phyloP scores from a whole-genome alignment of 2,797 vertebrate species.

The Centroberyx gerrardi region DNA sequence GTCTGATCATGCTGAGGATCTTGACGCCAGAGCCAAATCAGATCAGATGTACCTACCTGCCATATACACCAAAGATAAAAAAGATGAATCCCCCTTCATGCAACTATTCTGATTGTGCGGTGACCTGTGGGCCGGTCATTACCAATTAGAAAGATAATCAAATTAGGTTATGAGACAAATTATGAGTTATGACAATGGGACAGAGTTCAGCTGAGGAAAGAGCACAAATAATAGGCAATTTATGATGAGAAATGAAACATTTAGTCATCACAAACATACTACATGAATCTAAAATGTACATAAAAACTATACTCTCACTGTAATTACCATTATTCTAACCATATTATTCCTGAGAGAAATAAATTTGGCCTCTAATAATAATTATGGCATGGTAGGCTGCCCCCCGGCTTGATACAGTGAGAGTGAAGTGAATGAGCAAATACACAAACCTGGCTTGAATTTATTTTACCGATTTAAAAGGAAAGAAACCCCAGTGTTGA shows the following conservation, averaged over 20 bases:
- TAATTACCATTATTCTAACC: not conserved
- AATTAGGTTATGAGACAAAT: conserved; percentile 47
- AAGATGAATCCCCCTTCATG: not conserved
- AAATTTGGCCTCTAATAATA: not conserved
- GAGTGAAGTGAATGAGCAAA: not conserved
- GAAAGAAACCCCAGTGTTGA: not conserved
- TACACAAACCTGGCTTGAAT: not conserved
- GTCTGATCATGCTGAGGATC: conserved; percentile 19
- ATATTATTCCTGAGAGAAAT: not conserved
- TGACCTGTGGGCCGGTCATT: conserved; percentile 30
- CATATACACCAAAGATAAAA: conserved; percentile 15
- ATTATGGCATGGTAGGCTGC: no score
- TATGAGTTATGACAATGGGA: conserved; percentile 37
- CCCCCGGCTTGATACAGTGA: not conserved
- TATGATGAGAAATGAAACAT: conserved; percentile 2
- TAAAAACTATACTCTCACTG: not conserved
- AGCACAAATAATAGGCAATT: not conserved
- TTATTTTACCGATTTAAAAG: not conserved
- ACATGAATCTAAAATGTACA: not conserved
- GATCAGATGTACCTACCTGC: conserved; percentile 27
- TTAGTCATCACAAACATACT: not conserved
- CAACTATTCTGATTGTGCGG: conserved; percentile 1
- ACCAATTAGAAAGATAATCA: conserved; percentile 53
- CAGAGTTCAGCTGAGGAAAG: conserved; percentile 27
- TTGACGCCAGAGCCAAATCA: conserved; percentile 10